Evolutionary conservation across 1,140 invertebrate genomes (phyloP), one percentile per base, ranked within the genome.

Genomic region (Ladona fulva): DNA sequence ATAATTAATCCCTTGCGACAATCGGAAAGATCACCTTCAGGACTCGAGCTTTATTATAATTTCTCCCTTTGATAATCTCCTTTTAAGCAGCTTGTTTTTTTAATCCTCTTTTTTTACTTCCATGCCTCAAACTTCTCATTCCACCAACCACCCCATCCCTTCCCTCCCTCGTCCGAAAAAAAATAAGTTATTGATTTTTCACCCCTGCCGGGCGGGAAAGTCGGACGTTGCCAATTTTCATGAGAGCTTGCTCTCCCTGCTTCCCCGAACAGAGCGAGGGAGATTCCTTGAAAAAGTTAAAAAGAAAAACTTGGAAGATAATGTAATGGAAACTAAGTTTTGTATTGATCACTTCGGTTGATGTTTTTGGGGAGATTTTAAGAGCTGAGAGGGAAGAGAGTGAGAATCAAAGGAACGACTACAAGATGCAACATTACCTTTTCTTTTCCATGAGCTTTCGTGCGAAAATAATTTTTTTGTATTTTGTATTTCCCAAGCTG

Each of bases 101-200:
- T 66, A 66, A 66, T 66, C 52, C n/a, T 22, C 52, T 66, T 66
- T 37, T 37, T 66, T 66, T 66, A 66, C 52, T 22, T 10, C 19
- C 44, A 52, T 66, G 14, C 52, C 52, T 66, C 52, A 22, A 66
- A 22, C 52, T 66, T 16, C n/a, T 66, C 52, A 66, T 22, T 22
- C 52, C 52, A 16, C 52, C 52, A 16, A 5, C 52, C 52, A 16
- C 14, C n/a, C 52, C 52, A 16, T 66, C n/a, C 52, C 52, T 66
- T 66, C 52, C 14, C 52, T 66, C 52, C n/a, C 16, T 22, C 52
- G 52, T 66, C 52, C 52, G 52, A 66, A 66, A 66, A 37, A 66
- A 66, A 66, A 66, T 66, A 66, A 66, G 52, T 66, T 66, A 66
- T 66, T 66, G 52, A 66, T 66, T 66, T 66, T 66, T 66, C 52